Percentiles rank a stretch among this genome's conserved stretches.
Evolutionary conservation across 92 coral and sea anemone species (phyloP).

Genomic region (Heliopora coerulea): DNA sequence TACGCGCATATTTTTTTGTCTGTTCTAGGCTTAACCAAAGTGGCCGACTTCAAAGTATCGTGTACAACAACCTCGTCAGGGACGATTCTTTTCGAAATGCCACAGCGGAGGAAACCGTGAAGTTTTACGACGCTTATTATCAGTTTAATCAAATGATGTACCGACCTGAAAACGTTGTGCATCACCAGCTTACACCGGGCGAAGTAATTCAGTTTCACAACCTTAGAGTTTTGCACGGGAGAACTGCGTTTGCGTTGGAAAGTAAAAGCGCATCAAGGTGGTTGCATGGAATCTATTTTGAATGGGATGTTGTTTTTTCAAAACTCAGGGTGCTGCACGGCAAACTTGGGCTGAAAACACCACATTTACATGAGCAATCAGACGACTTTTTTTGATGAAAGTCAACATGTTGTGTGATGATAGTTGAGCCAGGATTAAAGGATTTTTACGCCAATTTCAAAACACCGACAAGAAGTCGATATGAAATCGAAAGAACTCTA

Average conservation of each 20-base stretch:
- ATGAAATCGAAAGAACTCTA: too few species aligned
- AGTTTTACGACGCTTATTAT: constrained; percentile 42
- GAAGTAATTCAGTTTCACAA: constrained; percentile 21
- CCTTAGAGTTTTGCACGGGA: constrained; percentile 36
- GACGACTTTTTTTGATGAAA: constrained; percentile 25
- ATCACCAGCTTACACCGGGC: constrained; percentile 23
- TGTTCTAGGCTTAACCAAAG: constrained; percentile 31
- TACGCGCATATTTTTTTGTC: neutral
- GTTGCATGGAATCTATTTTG: constrained; percentile 35
- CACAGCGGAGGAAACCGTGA: constrained; percentile 7
- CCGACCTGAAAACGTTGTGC: constrained; percentile 13
- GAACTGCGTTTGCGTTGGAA: constrained; percentile 9
- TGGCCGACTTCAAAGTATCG: constrained; percentile 26
- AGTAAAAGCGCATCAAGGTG: constrained; percentile 5
- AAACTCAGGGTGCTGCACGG: constrained; percentile 29
- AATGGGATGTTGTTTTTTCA: constrained; percentile 41
- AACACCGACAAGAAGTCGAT: too few species aligned
- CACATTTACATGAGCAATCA: constrained; percentile 11
- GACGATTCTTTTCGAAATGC: constrained; percentile 16
- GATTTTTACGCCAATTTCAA: too few species aligned
- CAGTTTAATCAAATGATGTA: neutral
- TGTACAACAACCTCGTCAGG: constrained; percentile 17
- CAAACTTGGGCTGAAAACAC: constrained; percentile 25
- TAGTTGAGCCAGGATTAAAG: too few species aligned
- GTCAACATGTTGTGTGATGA: too few species aligned